A percentile compares a stretch with the other conserved stretches of the same genome.
These are phyloP conservation scores for Heliocidaris tuberculata DNA, from an alignment of 35 echinoderm and acorn worm species.

Conservation along the genomic window DNA sequence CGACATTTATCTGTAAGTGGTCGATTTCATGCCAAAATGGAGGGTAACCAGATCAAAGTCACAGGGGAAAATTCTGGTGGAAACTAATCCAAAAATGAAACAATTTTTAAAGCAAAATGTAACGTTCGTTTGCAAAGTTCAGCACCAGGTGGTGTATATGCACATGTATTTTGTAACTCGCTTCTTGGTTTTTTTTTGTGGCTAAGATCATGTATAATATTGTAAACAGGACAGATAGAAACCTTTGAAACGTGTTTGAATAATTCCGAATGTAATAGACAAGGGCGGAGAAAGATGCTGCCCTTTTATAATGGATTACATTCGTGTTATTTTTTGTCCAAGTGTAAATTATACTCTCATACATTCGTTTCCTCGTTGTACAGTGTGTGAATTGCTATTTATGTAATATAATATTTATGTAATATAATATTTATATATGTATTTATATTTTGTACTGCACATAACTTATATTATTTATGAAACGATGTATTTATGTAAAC, in stretches of 20 bases:
- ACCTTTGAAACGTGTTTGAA: neutral
- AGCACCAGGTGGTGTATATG: too few species aligned
- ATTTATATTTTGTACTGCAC: constrained; percentile 13
- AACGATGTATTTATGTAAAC: neutral
- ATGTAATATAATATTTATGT: neutral
- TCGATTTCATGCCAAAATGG: too few species aligned
- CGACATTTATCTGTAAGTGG: too few species aligned
- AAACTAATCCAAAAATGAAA: too few species aligned
- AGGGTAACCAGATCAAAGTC: too few species aligned
- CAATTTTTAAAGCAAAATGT: too few species aligned
- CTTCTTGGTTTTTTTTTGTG: too few species aligned
- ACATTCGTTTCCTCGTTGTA: neutral
- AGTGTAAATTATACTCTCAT: neutral
- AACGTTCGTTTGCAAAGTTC: too few species aligned
- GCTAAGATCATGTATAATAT: too few species aligned
- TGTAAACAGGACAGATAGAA: neutral
- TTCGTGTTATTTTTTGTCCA: neutral
- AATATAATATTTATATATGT: neutral
- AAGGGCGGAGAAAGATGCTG: neutral
- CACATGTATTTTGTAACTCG: too few species aligned
- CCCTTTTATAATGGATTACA: neutral
- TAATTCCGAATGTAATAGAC: neutral
- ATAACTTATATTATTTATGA: neutral
- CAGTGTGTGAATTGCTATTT: constrained; percentile 10
- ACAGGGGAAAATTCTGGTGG: too few species aligned